phyloP scores from a whole-genome alignment of 2,797 vertebrate genomes.

The Buceros bicornis region DNA sequence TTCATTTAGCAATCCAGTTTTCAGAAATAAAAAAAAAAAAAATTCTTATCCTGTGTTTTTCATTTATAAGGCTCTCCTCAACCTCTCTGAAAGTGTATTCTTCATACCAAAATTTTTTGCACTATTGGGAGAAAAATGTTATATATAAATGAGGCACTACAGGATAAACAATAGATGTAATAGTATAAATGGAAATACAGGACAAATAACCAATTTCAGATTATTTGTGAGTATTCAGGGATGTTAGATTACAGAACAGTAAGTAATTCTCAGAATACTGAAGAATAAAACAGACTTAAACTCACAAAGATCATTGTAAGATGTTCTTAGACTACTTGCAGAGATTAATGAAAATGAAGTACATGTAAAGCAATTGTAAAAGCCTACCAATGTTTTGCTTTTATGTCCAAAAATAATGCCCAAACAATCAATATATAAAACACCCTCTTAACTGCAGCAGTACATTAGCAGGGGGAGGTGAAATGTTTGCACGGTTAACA shows the following conservation, averaged over 20 bases:
- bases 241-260: not conserved
- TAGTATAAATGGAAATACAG: not conserved
- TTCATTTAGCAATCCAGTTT: not conserved
- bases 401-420: not conserved
- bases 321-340: not conserved
- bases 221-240: not conserved
- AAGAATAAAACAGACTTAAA: not conserved
- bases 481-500: not conserved
- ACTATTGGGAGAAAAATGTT: not conserved
- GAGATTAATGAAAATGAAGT: not conserved
- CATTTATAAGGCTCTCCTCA: not conserved
- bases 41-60: not conserved
- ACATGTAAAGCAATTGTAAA: not conserved
- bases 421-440: not conserved
- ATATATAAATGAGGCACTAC: not conserved
- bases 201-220: accelerated
- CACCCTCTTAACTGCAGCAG: not conserved
- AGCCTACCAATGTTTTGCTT: not conserved
- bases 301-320: not conserved
- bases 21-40: not conserved
- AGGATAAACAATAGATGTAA: not conserved
- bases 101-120: not conserved
- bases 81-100: not conserved
- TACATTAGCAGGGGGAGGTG: accelerated
- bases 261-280: not conserved